These are phyloP conservation scores for Ectropis crepuscularia DNA, from an alignment of 2,888 invertebrate genomes.

Conservation along the genomic window DNA sequence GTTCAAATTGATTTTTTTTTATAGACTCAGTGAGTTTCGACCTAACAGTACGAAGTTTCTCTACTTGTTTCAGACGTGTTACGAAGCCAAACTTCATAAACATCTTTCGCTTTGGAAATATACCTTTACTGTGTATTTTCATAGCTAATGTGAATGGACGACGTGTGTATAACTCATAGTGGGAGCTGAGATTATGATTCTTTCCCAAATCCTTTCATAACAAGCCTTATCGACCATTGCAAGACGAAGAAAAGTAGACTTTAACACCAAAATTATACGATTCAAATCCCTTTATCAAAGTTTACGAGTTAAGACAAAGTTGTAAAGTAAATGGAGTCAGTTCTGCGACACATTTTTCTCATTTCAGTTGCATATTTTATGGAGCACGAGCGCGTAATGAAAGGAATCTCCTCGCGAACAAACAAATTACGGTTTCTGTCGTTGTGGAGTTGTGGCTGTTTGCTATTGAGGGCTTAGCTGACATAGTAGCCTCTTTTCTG, in stretches of 20 bases:
- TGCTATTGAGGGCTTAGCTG: slow-evolving; percentile 6
- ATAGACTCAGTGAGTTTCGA: no score
- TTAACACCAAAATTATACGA: slow-evolving; percentile 39
- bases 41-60: no score
- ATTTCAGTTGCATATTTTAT: slow-evolving; percentile 83
- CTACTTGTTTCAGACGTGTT: no score
- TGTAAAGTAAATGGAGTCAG: slow-evolving; percentile 46
- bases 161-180: slow-evolving; percentile 71
- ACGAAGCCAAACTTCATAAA: slow-evolving; percentile 33
- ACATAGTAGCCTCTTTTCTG: neutral
- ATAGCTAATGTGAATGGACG: slow-evolving; percentile 76
- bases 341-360: slow-evolving; percentile 81
- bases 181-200: slow-evolving; percentile 76
- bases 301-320: slow-evolving; percentile 39
- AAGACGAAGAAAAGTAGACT: slow-evolving; percentile 39
- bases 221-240: slow-evolving; percentile 42
- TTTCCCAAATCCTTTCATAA: slow-evolving; percentile 41
- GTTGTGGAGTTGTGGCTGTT: slow-evolving; percentile 49
- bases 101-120: slow-evolving; percentile 46
- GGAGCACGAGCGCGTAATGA: slow-evolving; percentile 76
- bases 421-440: slow-evolving; percentile 74
- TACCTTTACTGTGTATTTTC: slow-evolving; percentile 70
- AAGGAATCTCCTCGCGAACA: slow-evolving; percentile 70
- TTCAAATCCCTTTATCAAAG: slow-evolving; percentile 37
- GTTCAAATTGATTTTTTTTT: no score